Evolutionary conservation across 2,888 invertebrate genomes (phyloP), one percentile per base, ranked within the genome.

Genomic region (Tanaodytes sp.): DNA sequence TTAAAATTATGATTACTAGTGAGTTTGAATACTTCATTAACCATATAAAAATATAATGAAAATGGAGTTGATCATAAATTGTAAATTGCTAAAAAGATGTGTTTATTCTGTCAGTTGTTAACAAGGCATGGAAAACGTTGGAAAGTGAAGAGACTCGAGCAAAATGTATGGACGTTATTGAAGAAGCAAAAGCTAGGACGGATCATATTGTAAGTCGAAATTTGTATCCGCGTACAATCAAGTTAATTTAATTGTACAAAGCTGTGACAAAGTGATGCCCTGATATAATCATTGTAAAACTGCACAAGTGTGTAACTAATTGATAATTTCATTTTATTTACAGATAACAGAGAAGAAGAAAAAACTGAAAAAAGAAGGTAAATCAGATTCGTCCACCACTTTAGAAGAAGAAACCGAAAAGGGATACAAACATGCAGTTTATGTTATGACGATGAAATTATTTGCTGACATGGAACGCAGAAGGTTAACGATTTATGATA

Each of bases 391-490:
- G 27, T 66, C 74, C 11, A 82, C 86, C 39, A 88, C 91, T 9
- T 93, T 97, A 68, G 97, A 97, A 79, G 94, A 94, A 86, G 94
- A 95, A 86, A 93, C 94, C 80, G 93, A 93, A 14, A 88, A 87
- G 48, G 93, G 93, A 82, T 94, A 92, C 83, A 94, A 93, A 86
- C 97, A 97, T 86, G 93, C 98, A 2, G 90, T 98, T 49, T 97
- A 97, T 88, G 97, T 98, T n/a, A 93, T 98, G 91, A 98, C 97
- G 9, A 98, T 97, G 95, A 98, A 99, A 88, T 89, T 97, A 69
- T 91, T 91, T 85, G 99, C 99, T 48, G 99, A 99, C 82, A 93
- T 97, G 91, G 97, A 98, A 81, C 89, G 97, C 51, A 94, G 96
- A 86, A 88, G 93, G 85, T 84, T n/a, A n/a, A n/a, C n/a, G n/a